Evolutionary conservation across 2,888 invertebrate genomes (phyloP), one percentile per base, ranked within the genome.

Genomic region (Perdita meconis): DNA sequence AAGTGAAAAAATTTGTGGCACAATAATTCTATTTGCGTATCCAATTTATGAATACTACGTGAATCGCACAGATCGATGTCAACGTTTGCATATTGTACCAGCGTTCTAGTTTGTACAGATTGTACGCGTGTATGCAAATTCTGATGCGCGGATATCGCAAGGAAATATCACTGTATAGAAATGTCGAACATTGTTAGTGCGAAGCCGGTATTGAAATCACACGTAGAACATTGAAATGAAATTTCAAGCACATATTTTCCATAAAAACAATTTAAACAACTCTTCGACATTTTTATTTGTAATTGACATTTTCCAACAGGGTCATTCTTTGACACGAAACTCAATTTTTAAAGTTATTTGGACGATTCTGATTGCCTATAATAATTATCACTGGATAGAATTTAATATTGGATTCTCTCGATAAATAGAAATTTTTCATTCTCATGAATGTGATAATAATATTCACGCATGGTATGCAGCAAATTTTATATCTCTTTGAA

Each of bases 61-160:
- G 44, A 55, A 40, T 61, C 60, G 47, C 1, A 5, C 60, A 40
- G 67, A 59, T 67, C 67, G 53, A 67, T 68, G 60, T 73, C 68
- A 61, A 36, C 55, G 36, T 68, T 56, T 61, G 47, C 55, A 68
- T 73, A 73, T 42, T 61, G 72, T 47, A 40, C 47, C 44, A 10
- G 13, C n/a, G 61, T 61, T 56, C 24, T 53, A 22, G 19, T 10
- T n/a, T 44, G 53, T 34, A 53, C 22, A 55, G 53, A 24, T 38
- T 40, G 56, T 36, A 30, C 40, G 44, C 36, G 47, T 30, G 13
- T 47, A 47, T 68, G 60, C 30, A 73, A 68, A 73, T 47, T 65
- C 19, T 13, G 44, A 22, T 53, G 66, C 38, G 38, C 16, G 2
- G 12, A 6, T 13, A 47, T n/a, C 16, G 6, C 42, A 34, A 55